A percentile compares a stretch with the other conserved stretches of the same genome.
Conservation (phyloP, 2,888 invertebrate species). For the Tachystola acroxantha region DNA sequence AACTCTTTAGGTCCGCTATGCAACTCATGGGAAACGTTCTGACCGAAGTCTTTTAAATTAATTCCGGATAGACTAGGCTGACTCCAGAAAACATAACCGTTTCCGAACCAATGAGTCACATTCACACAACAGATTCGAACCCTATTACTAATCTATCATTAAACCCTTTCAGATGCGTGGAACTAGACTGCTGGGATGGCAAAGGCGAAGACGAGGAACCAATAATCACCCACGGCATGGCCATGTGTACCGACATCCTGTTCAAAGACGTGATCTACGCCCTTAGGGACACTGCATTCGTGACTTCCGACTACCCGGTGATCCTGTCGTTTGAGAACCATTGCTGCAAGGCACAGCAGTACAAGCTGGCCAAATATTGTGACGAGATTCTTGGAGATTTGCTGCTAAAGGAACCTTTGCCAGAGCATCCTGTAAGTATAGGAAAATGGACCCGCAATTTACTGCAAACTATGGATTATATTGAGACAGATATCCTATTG, state of each 20-base stretch:
- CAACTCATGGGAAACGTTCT: too few relatives aligned
- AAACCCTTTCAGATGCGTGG: constrained; percentile 91
- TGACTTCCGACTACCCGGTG: constrained; percentile 97
- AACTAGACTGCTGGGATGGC: constrained; percentile 99
- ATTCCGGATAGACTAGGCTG: too few relatives aligned
- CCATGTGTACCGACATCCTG: constrained; percentile 99
- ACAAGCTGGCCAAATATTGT: constrained; percentile 99
- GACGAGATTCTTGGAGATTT: constrained; percentile 97
- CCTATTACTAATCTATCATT: too few relatives aligned
- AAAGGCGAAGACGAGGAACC: constrained; percentile 99
- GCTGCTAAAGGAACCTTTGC: constrained; percentile 91
- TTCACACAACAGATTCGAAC: too few relatives aligned
- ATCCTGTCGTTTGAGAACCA: constrained; percentile 99
- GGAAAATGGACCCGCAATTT: too few relatives aligned
- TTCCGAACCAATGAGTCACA: too few relatives aligned
- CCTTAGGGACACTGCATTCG: constrained; percentile 98
- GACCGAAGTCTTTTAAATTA: too few relatives aligned
- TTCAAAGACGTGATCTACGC: constrained; percentile 99
- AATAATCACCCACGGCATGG: constrained; percentile 99
- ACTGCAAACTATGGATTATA: too few relatives aligned
- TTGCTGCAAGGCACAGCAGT: constrained; percentile 98
- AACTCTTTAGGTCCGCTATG: too few relatives aligned
- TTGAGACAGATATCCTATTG: too few relatives aligned
- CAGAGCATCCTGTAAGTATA: constrained; percentile 88
- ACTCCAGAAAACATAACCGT: too few relatives aligned